A percentile compares a stretch with the other conserved stretches of the same genome.
Conservation (phyloP, 2,797 vertebrate species). For the Melanotaenia parkinsoni region DNA sequence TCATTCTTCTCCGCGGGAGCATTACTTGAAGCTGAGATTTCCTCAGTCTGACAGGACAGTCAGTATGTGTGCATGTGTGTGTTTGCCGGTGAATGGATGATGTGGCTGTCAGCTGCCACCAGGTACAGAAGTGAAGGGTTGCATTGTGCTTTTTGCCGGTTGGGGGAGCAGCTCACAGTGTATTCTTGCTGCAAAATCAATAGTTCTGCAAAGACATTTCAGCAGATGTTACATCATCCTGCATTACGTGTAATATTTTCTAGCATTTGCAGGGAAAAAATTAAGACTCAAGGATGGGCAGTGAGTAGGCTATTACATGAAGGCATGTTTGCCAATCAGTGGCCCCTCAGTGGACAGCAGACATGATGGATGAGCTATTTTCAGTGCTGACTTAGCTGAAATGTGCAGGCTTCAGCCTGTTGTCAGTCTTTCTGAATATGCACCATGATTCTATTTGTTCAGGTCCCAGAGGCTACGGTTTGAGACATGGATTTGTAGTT, state of each 20-base stretch:
- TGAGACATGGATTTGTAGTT: background rate
- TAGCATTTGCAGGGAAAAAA: background rate
- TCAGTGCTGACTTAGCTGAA: constrained; percentile 15
- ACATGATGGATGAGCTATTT: background rate
- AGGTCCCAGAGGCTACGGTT: background rate
- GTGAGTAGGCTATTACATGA: background rate
- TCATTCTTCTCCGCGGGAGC: constrained; percentile 3
- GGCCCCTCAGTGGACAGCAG: background rate
- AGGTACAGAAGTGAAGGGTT: constrained; percentile 45
- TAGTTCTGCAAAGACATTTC: background rate
- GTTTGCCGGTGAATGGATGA: constrained; percentile 46
- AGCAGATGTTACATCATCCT: background rate
- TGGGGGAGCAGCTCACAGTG: constrained; percentile 50
- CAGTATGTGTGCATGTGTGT: constrained; percentile 9
- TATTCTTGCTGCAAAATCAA: constrained; percentile 8
- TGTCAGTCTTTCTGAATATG: no score
- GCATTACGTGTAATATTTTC: background rate
- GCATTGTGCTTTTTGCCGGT: constrained; percentile 32
- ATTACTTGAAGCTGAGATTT: background rate
- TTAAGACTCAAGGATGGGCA: background rate
- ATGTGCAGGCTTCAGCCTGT: constrained; percentile 10
- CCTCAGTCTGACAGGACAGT: no score
- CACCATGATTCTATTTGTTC: background rate
- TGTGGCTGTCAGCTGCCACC: constrained; percentile 68
- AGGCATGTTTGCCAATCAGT: background rate